Base-by-base conservation (phyloP, 2,888 invertebrate genomes). In the Leptarthrus brevirostris region DNA sequence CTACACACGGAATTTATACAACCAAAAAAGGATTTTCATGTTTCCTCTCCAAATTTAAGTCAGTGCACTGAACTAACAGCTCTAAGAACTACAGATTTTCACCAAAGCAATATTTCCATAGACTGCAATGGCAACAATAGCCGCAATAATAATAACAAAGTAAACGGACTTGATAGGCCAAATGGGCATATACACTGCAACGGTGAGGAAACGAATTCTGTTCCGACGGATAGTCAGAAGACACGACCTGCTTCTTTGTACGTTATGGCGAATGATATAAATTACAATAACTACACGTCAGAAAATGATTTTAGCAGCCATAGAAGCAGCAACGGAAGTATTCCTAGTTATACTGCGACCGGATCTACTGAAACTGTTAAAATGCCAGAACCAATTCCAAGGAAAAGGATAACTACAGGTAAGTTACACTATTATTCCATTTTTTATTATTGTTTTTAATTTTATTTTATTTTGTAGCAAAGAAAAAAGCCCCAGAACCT, bases 401-500 rank as follows among this genome's bases (percentile, higher is more conserved):
- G 85, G 12, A 84, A 83, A 34, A 80, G 80, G 10, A 75, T 83
- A 14, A 69, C 81, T 18, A 56, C 47, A 22, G 61, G 78, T 78
- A 70, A 53, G 44, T n/a, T 52, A 12, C 52, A 3, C 14, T 3
- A 8, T 20, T 20, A 1, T 14, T 52, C 5, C 4, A 6, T 52
- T 52, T 14, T 30, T 5, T 3, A 8, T 53, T 6, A 34, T 8
- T 58, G 5, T 56, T 40, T 3, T 52, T 72, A 10, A 61, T 5
- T 54, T 14, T 20, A 6, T 20, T 71, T 24, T 22, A 14, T 22
- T 6, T 72, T 72, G 1, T 14, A 61, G 72, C 26, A 30, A 72
- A 83, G 73, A 84, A 82, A 76, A 81, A 83, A 77, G 80, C 82
- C 3, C 81, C 84, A 0, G 81, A 83, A n/a, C 83, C 84, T 6